phyloP scores from a whole-genome alignment of 1,140 invertebrate species.

The Philopotamus ludificatus region DNA sequence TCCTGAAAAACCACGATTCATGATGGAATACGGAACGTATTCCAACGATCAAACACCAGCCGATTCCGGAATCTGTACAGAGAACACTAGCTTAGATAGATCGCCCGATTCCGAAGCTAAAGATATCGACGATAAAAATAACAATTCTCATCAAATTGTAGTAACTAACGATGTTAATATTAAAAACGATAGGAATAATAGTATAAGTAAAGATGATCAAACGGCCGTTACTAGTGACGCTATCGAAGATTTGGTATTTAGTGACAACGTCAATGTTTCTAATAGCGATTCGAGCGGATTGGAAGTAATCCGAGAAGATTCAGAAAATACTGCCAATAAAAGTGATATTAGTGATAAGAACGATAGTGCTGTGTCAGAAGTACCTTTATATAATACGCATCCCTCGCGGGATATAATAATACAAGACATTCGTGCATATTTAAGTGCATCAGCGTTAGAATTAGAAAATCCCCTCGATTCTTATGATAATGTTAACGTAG shows the following conservation, averaged over 20 bases:
- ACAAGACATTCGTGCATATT: no score
- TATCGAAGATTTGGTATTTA: no score
- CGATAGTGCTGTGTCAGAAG: conserved; percentile 3
- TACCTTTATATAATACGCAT: neutral
- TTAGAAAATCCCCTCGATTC: conserved; percentile 15
- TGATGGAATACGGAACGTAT: conserved; percentile 54
- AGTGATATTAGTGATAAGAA: conserved; percentile 40
- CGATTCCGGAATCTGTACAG: conserved; percentile 71
- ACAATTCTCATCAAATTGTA: neutral
- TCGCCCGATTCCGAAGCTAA: conserved; percentile 57
- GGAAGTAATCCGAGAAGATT: neutral
- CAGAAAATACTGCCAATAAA: conserved; percentile 9
- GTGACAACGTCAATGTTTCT: neutral
- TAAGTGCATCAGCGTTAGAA: no score
- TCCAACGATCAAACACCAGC: conserved; percentile 54
- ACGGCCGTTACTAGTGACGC: no score
- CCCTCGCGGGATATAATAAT: neutral
- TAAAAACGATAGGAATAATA: conserved; percentile 1
- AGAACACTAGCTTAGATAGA: conserved; percentile 67
- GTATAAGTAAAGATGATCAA: no score
- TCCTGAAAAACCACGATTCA: conserved; percentile 56
- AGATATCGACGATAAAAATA: conserved; percentile 22
- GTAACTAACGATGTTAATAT: neutral
- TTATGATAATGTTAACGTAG: conserved; percentile 36
- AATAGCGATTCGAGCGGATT: neutral